Base-by-base conservation (phyloP, 1,140 invertebrate genomes). In the Gonioctena quinquepunctata region DNA sequence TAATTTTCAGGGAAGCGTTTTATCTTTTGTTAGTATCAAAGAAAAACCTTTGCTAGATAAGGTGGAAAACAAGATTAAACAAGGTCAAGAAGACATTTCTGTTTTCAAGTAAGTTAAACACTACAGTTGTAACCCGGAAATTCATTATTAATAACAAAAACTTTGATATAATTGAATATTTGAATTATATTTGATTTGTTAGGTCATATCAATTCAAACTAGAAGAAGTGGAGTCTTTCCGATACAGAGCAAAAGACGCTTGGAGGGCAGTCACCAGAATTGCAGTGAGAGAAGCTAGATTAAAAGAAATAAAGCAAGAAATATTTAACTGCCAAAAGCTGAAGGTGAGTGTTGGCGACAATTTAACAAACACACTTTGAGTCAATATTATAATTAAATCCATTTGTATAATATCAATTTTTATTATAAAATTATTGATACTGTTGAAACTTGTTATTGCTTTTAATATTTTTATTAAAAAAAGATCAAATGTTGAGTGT, bases 231-330 rank as follows among this genome's bases (percentile, higher is more conserved):
- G 96, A 99, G 83, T 93, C 95, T 0, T 99, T 99, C 81, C 88
- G 93, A 68, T 98, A 99, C 85, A 87, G 98, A 80, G 93, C 96
- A 0, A 89, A 91, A 77, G 98, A 99, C 88, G 97, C 96, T 2
- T 94, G 96, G 92, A 90, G 92, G 77, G 94, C 96, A 1, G 94
- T 97, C 0, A 99, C 97, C 0, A 90, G 91, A 78, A 93, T 96
- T 69, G 96, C 96, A 0, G 92, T 99, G 0, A 86, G 94, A 62
- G 96, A 99, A 83, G 96, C 96, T 0, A 87, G 98, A 63, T 85
- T 99, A 5, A 96, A 96, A 79, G 98, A 99, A 89, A 98, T 99
- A 56, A 96, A 96, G 84, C 88, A 90, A 65, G 97, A 99, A 86
- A 90, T 99, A 42, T 86, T 99, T 28, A 96, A 94, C 80, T 97